Conservation (phyloP, 2,888 invertebrate genomes). For the Lasius fuliginosus region DNA sequence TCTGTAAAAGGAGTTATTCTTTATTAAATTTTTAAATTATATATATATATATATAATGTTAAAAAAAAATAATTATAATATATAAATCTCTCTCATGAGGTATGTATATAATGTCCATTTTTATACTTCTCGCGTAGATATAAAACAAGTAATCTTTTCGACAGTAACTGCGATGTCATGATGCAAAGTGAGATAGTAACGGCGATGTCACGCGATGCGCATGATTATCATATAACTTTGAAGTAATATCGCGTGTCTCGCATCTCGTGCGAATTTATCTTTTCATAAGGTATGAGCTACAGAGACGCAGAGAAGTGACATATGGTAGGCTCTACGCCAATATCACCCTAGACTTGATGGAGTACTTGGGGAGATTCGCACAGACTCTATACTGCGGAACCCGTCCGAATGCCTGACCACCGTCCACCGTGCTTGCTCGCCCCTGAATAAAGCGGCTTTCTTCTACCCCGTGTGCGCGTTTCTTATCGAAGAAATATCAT, state of each 20-base stretch:
- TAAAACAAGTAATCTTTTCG: background rate
- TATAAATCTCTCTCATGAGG: too few species aligned
- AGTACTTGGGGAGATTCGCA: slow-evolving; percentile 80
- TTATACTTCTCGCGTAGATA: background rate
- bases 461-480: slow-evolving; percentile 64
- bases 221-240: background rate
- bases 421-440: slow-evolving; percentile 77
- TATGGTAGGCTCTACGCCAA: slow-evolving; percentile 83
- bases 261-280: slow-evolving; percentile 35
- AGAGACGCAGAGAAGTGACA: slow-evolving; percentile 81
- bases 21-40: background rate
- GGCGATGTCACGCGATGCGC: background rate
- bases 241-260: slow-evolving; percentile 59
- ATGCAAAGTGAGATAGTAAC: background rate
- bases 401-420: slow-evolving; percentile 65
- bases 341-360: slow-evolving; percentile 84
- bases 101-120: too few species aligned
- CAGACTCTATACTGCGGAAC: slow-evolving; percentile 62
- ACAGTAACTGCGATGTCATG: background rate
- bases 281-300: slow-evolving; percentile 65
- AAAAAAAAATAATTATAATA: too few species aligned
- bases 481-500: slow-evolving; percentile 85
- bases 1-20: background rate
- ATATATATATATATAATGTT: too few species aligned
- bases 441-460: slow-evolving; percentile 84